Conservation (phyloP, 37 sponge, comb jelly and placozoan genomes). For the Axinella damicornis region DNA sequence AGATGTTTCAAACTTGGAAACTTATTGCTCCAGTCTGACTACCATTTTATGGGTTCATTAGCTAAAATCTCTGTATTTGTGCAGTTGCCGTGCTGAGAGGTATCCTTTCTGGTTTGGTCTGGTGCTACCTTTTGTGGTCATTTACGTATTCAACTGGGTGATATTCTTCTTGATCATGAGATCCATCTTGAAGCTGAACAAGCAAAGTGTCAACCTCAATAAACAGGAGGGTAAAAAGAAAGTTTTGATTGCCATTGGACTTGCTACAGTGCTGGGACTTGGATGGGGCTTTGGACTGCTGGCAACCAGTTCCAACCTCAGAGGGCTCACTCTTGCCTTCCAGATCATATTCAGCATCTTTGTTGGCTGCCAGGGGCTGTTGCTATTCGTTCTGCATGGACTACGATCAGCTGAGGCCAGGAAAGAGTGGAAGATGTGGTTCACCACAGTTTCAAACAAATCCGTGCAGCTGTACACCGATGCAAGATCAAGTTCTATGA, state of each 20-base stretch:
- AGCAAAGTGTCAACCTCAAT: not conserved
- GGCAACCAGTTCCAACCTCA: constrained; percentile 36
- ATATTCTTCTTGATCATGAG: constrained; percentile 52
- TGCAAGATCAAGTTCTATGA: no score
- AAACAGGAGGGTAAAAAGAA: not conserved
- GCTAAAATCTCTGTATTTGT: constrained; percentile 3
- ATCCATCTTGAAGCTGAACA: not conserved
- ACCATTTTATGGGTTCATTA: no score
- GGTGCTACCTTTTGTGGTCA: constrained; percentile 53
- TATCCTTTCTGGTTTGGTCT: constrained; percentile 71
- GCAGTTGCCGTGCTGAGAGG: constrained; percentile 58
- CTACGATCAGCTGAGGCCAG: constrained; percentile 27
- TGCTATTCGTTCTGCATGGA: constrained; percentile 40
- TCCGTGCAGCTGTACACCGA: no score
- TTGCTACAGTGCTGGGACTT: constrained; percentile 69
- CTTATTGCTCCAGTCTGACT: no score
- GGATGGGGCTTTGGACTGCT: constrained; percentile 72
- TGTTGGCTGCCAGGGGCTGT: constrained; percentile 52
- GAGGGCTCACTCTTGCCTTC: constrained; percentile 21
- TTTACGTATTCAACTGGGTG: constrained; percentile 76
- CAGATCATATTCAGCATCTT: constrained; percentile 61
- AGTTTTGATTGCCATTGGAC: constrained; percentile 39
- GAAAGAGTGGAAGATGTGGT: constrained; percentile 23
- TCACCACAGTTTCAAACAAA: not conserved
- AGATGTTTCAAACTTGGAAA: no score